These are phyloP conservation scores for Apomyelois bistriatella DNA, from an alignment of 2,888 invertebrate species.

Conservation along the genomic window DNA sequence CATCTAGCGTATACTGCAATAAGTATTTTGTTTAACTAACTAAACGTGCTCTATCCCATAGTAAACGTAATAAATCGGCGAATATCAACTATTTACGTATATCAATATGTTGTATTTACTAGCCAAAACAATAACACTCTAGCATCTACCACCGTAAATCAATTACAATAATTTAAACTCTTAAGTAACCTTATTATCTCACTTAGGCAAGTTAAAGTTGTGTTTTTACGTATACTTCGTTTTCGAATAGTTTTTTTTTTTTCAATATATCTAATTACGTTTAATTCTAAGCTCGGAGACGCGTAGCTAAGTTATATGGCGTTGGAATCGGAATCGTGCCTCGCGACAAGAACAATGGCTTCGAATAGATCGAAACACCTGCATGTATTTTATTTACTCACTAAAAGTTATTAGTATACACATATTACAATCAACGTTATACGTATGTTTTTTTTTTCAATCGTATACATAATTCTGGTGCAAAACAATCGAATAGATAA, in stretches of 20 bases:
- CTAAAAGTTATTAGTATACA: conserved; percentile 74
- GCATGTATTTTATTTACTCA: conserved; percentile 54
- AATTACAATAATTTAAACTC: conserved; percentile 77
- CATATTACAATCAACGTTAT: conserved; percentile 79
- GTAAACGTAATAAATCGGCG: conserved; percentile 47
- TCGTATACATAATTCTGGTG: conserved; percentile 79
- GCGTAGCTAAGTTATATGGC: conserved; percentile 46
- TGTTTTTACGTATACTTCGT: conserved; percentile 79
- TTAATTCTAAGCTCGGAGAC: conserved; percentile 68
- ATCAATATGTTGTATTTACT: conserved; percentile 56
- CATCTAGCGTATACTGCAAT: conserved; percentile 76
- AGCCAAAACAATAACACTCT: conserved; percentile 71
- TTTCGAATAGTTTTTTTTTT: conserved; percentile 66
- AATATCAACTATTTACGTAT: conserved; percentile 67
- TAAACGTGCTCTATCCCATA: conserved; percentile 58
- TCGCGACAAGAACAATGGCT: conserved; percentile 36
- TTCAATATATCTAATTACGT: conserved; percentile 60
- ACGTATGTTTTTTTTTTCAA: conserved; percentile 73
- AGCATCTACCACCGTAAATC: conserved; percentile 74
- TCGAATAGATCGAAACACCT: conserved; percentile 36
- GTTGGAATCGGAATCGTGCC: conserved; percentile 33
- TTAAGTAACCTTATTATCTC: conserved; percentile 76
- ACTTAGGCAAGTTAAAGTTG: conserved; percentile 80
- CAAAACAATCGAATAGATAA: conserved; percentile 67
- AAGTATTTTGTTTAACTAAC: conserved; percentile 72